Base-by-base conservation (phyloP, 2,113 vertebrate genomes). In the Corynorhinus townsendii region DNA sequence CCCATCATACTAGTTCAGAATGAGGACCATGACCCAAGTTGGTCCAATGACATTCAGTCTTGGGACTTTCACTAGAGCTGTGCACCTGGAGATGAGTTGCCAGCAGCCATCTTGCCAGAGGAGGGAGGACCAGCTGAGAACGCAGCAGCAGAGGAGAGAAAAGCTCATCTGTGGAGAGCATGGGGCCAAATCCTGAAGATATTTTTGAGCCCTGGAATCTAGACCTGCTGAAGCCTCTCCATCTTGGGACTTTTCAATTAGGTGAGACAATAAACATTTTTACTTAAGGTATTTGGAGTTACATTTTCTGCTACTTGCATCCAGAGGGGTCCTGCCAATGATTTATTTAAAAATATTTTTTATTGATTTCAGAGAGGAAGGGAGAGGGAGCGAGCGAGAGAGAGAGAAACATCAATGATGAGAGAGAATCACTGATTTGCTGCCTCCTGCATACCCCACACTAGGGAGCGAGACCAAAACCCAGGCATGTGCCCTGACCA, bases 251-350 rank as follows among this genome's bases (percentile, higher is more conserved):
- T 66, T 95, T 56, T 85, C 33, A 91, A 7, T 54, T 94, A 71
- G 10, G 11, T 86, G 75, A 96, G 33, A 59, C 33, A 89, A 76
- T 82, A 80, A 86, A 68, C 59, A 45, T n/a, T 86, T 94, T 89
- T 86, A 54, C 56, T 20, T 72, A 88, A 90, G 54, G 92, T 28
- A 93, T 22, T 85, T 81, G 66, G 66, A 95, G 56, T 88, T 85
- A 96, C 35, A 89, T 62, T 92, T 89, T 96, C 92, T 95, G 49
- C 87, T 93, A 82, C 52, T 94, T 89, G 38, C 11, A 62, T 35
- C 95, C 66, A 66, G 89, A 81, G 26, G 22, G 7, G 22, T 86
- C 62, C 35, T 43, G 19, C 91, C 33, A 94, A 72, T 92, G 45
- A 96, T 81, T 86, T 91, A 62, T 62, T 62, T 62, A 4, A 56